Evolutionary conservation across 2,888 invertebrate species (phyloP).

Genomic region (Arge pagana): DNA sequence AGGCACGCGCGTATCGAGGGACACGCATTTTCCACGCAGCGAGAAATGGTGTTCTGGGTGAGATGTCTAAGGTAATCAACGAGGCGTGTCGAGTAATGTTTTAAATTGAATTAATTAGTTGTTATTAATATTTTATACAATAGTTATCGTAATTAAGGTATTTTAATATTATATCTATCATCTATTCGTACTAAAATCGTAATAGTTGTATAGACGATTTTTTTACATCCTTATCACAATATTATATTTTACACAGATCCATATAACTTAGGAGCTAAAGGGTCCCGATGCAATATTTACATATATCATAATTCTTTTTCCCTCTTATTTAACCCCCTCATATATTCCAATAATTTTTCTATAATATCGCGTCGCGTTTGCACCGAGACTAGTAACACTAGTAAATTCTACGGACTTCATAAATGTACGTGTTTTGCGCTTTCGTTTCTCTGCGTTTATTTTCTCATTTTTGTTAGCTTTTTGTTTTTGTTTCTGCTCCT

Average conservation of each 20-base stretch:
- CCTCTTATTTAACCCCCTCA: conserved; percentile 22
- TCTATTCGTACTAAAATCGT: conserved; percentile 43
- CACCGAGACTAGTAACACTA: conserved; percentile 47
- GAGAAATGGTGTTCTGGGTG: too few species aligned
- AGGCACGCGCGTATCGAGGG: not conserved
- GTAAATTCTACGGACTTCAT: conserved; percentile 43
- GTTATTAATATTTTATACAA: conserved; percentile 58
- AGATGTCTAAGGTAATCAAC: too few species aligned
- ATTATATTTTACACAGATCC: conserved; percentile 56
- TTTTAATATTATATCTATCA: conserved; percentile 53
- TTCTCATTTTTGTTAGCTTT: not conserved
- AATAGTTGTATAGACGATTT: conserved; percentile 25
- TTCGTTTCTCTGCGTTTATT: conserved; percentile 23
- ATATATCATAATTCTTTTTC: conserved; percentile 19
- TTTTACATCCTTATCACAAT: conserved; percentile 57
- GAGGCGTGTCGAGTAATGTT: conserved; percentile 13
- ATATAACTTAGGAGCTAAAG: conserved; percentile 48
- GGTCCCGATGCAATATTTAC: conserved; percentile 48
- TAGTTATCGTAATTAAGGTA: conserved; percentile 57
- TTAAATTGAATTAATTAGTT: conserved; percentile 57
- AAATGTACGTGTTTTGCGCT: conserved; percentile 32
- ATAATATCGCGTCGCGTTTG: conserved; percentile 26
- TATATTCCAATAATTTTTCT: conserved; percentile 27
- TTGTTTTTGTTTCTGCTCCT: not conserved
- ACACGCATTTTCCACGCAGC: too few species aligned